Percentiles rank a stretch among this genome's conserved stretches.
These are phyloP conservation scores for Branchellion lobata DNA, from an alignment of 2,888 invertebrate species.

Conservation along the genomic window DNA sequence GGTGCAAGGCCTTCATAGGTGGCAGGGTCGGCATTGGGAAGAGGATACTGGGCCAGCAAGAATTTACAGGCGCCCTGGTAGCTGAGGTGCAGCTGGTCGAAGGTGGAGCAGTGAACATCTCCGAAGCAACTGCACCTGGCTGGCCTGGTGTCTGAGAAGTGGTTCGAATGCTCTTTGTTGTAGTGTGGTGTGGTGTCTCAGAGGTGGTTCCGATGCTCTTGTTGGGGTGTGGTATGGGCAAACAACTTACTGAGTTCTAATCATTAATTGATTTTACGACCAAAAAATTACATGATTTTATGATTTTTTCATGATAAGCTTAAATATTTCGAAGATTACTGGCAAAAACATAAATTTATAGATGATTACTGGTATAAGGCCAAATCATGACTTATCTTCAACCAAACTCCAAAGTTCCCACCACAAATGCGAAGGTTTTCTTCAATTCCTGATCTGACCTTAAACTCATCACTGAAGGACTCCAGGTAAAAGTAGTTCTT, in stretches of 20 bases:
- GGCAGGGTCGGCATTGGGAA: not conserved
- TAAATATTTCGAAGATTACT: no score
- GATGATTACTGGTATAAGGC: no score
- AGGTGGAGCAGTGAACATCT: conserved; percentile 18
- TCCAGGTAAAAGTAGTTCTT: not conserved
- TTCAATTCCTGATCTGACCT: conserved; percentile 13
- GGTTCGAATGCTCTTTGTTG: not conserved
- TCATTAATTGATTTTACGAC: no score
- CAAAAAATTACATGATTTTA: no score
- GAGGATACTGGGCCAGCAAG: not conserved
- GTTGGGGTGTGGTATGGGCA: not conserved
- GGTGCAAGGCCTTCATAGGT: not conserved
- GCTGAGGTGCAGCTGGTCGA: conserved; percentile 22
- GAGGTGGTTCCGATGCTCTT: not conserved
- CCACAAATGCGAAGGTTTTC: not conserved
- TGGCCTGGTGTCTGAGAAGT: conserved; percentile 3
- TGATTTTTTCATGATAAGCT: no score
- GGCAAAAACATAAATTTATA: no score
- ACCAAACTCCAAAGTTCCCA: no score
- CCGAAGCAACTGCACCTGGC: conserved; percentile 16
- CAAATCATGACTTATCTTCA: no score
- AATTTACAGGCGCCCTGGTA: conserved; percentile 26
- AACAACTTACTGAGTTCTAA: no score
- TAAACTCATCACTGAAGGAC: conserved; percentile 2
- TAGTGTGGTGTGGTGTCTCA: not conserved